Evolutionary conservation across 2,888 invertebrate species (phyloP).

Genomic region (Heliconius sara): DNA sequence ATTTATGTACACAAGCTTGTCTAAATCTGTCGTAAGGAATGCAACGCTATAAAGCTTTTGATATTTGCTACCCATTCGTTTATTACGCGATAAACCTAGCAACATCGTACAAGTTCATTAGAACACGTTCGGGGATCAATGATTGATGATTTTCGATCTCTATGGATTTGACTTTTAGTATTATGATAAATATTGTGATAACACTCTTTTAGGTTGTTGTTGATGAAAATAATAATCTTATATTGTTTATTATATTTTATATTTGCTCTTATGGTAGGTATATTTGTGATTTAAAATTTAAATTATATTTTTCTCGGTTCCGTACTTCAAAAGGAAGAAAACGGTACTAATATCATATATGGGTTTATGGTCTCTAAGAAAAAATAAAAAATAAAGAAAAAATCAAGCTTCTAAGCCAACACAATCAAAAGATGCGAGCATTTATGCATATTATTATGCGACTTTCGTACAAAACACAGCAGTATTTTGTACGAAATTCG

Average conservation of each 20-base stretch:
- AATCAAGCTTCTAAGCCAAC: no score
- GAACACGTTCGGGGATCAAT: conserved; percentile 51
- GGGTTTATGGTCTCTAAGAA: no score
- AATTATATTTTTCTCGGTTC: no score
- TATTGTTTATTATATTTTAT: background rate
- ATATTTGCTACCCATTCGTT: conserved; percentile 69
- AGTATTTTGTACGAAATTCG: no score
- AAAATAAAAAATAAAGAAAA: no score
- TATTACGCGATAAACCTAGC: conserved; percentile 55
- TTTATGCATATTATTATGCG: no score
- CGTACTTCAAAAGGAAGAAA: no score
- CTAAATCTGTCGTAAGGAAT: conserved; percentile 23
- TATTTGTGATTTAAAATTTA: no score
- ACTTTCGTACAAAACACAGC: no score
- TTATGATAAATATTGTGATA: background rate
- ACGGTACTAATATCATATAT: no score
- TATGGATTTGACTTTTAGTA: conserved; percentile 19
- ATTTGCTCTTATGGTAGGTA: background rate
- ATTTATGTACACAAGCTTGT: background rate
- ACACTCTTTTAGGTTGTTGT: background rate
- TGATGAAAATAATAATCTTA: background rate
- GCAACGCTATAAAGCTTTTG: conserved; percentile 59
- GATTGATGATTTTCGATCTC: conserved; percentile 39
- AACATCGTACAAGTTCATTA: conserved; percentile 79
- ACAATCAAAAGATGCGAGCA: no score